A percentile compares a stretch with the other conserved stretches of the same genome.
Conservation (phyloP, 92 coral and sea anemone genomes). For the Epizoanthus stellaris region DNA sequence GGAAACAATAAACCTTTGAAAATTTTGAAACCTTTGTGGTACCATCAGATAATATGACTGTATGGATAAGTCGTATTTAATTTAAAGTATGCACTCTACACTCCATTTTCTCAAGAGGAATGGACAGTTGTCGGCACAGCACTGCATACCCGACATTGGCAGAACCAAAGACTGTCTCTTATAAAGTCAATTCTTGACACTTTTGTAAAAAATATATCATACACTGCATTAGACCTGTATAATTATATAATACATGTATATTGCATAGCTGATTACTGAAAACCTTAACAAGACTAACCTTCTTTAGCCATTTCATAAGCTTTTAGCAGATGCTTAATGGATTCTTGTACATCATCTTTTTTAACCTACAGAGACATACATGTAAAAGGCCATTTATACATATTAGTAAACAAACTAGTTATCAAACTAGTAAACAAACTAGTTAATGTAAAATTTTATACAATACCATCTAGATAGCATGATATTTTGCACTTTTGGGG, state of each 20-base stretch:
- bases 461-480: background rate
- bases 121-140: no score
- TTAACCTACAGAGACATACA: slow-evolving; percentile 54
- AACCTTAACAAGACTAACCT: slow-evolving; percentile 61
- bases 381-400: background rate
- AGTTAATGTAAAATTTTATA: background rate
- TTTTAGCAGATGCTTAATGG: slow-evolving; percentile 82
- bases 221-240: background rate
- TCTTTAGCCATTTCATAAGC: slow-evolving; percentile 99
- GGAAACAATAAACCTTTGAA: no score
- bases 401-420: background rate
- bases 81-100: no score
- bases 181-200: no score
- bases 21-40: no score
- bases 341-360: slow-evolving; percentile 72
- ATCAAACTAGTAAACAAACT: background rate
- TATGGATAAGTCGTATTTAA: no score
- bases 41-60: no score
- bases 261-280: background rate
- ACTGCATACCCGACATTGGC: no score
- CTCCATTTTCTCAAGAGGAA: no score
- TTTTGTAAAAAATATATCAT: no score
- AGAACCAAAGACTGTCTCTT: no score
- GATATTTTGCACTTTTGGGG: no score
- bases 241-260: background rate